Evolutionary conservation across 2,888 invertebrate species (phyloP).

Genomic region (Strigamia maritima): DNA sequence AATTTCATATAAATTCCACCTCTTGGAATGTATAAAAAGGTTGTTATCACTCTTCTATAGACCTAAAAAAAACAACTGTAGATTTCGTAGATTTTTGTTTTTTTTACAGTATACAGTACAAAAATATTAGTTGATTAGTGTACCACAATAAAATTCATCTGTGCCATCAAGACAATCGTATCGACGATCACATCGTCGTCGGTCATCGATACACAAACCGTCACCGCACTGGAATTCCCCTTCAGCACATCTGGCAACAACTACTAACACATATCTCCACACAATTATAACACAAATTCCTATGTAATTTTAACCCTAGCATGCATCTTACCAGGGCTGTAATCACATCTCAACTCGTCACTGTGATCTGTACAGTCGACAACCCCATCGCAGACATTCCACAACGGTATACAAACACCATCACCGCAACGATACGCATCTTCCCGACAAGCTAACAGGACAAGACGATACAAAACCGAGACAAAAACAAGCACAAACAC

Average conservation of each 20-base stretch:
- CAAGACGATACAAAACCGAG: background rate
- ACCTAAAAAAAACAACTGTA: too few relatives aligned
- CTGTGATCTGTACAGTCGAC: slow-evolving; percentile 62
- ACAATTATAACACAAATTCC: background rate
- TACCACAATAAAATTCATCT: slow-evolving; percentile 51
- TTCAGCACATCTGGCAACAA: slow-evolving; percentile 36
- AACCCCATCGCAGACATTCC: slow-evolving; percentile 59
- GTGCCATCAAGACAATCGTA: slow-evolving; percentile 51
- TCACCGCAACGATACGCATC: slow-evolving; percentile 61
- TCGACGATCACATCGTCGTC: slow-evolving; percentile 48
- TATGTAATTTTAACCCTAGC: background rate
- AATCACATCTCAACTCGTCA: slow-evolving; percentile 56
- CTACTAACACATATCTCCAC: background rate
- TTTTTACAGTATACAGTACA: background rate
- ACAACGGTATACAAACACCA: slow-evolving; percentile 61
- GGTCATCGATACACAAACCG: slow-evolving; percentile 51
- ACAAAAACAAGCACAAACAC: background rate
- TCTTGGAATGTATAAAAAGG: too few relatives aligned
- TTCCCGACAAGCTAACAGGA: background rate
- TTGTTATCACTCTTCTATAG: too few relatives aligned
- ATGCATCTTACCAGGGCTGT: background rate
- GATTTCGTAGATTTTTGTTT: too few relatives aligned
- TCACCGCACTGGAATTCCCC: slow-evolving; percentile 50
- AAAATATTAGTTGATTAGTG: background rate
- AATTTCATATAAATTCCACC: too few relatives aligned